Percentiles rank a stretch among this genome's conserved stretches.
phyloP scores from a whole-genome alignment of 2,888 invertebrate species.

The Drosophila putrida region DNA sequence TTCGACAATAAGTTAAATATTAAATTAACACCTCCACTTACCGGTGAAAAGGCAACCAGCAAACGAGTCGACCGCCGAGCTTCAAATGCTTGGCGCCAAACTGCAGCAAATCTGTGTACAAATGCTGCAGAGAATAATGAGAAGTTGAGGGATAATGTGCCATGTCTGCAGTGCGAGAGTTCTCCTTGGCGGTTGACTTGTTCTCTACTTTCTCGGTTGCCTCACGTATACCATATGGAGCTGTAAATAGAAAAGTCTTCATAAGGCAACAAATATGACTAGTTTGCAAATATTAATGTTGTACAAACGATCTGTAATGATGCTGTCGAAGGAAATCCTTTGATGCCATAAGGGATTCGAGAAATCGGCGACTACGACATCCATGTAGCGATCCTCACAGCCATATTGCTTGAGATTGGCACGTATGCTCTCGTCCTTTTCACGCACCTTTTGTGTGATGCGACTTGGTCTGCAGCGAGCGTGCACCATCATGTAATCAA shows the following conservation, averaged over 20 bases:
- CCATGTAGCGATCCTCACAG: slow-evolving; percentile 91
- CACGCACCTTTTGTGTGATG: slow-evolving; percentile 91
- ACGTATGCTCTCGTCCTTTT: slow-evolving; percentile 94
- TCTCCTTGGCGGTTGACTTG: slow-evolving; percentile 85
- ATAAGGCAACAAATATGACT: not conserved
- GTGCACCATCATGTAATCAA: slow-evolving; percentile 97
- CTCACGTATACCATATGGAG: slow-evolving; percentile 99
- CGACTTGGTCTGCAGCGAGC: slow-evolving; percentile 93
- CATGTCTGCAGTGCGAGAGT: slow-evolving; percentile 88
- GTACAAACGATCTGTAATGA: slow-evolving; percentile 97
- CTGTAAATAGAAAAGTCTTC: slow-evolving; percentile 86
- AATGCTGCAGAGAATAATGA: slow-evolving; percentile 92
- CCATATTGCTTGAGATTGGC: slow-evolving; percentile 96
- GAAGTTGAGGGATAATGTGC: slow-evolving; percentile 94
- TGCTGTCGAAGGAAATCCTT: slow-evolving; percentile 92
- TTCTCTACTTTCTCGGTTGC: slow-evolving; percentile 91
- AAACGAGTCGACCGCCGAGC: slow-evolving; percentile 93
- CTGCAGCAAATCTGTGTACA: slow-evolving; percentile 93
- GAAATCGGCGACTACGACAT: slow-evolving; percentile 96
- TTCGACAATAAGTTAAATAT: too few relatives aligned
- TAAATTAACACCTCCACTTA: slow-evolving; percentile 72
- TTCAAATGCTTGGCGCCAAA: slow-evolving; percentile 93
- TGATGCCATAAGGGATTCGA: slow-evolving; percentile 92
- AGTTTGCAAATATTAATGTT: not conserved
- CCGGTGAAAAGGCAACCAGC: slow-evolving; percentile 97